These are phyloP conservation scores for Tetragonisca angustula DNA, from an alignment of 2,888 invertebrate species.

Conservation along the genomic window DNA sequence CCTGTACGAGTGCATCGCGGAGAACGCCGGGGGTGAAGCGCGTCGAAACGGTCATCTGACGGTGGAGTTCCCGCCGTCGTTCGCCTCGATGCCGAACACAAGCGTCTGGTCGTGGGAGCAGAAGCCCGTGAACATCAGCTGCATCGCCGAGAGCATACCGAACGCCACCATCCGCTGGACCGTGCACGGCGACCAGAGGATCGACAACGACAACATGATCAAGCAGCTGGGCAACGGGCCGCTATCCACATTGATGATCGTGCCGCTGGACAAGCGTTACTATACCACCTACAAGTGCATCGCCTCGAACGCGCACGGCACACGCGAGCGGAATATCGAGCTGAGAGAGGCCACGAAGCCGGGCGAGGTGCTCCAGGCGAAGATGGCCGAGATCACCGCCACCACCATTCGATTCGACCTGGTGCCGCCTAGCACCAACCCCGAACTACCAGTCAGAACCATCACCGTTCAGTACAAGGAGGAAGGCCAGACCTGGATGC, in stretches of 20 bases:
- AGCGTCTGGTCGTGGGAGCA: conserved; percentile 94
- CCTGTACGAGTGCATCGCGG: conserved; percentile 93
- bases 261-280: conserved; percentile 87
- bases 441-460: conserved; percentile 91
- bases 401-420: conserved; percentile 93
- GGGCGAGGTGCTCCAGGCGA: conserved; percentile 87
- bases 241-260: conserved; percentile 89
- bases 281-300: conserved; percentile 93
- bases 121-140: conserved; percentile 92
- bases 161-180: conserved; percentile 96
- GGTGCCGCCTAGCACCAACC: conserved; percentile 89
- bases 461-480: conserved; percentile 92
- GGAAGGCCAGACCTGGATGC: conserved; percentile 90
- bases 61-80: conserved; percentile 93
- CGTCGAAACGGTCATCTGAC: conserved; percentile 92
- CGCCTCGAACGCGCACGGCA: conserved; percentile 91
- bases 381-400: conserved; percentile 90
- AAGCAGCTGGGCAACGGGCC: conserved; percentile 88
- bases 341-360: conserved; percentile 91
- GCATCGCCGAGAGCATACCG: conserved; percentile 94
- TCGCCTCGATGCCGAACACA: conserved; percentile 88
- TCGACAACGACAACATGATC: conserved; percentile 85
- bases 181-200: conserved; percentile 78
- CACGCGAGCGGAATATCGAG: conserved; percentile 88
- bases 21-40: conserved; percentile 91